Conservation (phyloP, 2,888 invertebrate genomes). For the Sthenelais limicola region DNA sequence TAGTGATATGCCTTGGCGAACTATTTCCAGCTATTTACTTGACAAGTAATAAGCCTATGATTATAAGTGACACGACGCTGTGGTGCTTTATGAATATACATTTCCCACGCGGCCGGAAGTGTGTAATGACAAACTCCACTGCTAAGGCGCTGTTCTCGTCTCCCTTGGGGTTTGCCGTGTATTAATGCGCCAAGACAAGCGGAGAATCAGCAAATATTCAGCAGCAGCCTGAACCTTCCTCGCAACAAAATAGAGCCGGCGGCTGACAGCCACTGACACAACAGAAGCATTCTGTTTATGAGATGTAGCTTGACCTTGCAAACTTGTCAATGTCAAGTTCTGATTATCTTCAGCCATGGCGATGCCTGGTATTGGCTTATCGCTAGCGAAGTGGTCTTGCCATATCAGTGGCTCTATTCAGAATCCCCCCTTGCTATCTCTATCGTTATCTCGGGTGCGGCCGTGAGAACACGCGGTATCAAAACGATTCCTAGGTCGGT, state of each 20-base stretch:
- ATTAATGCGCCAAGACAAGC: conserved; percentile 38
- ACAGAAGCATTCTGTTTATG: conserved; percentile 23
- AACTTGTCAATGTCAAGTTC: conserved; percentile 37
- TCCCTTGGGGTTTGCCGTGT: conserved; percentile 7
- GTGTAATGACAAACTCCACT: not conserved
- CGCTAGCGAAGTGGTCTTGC: not conserved
- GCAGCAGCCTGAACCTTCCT: not conserved
- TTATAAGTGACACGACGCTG: too few relatives aligned
- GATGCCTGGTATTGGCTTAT: conserved; percentile 23
- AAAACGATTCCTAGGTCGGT: too few relatives aligned
- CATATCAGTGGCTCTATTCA: too few relatives aligned
- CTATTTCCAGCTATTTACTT: too few relatives aligned
- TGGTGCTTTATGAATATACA: conserved; percentile 35
- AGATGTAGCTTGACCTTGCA: conserved; percentile 32
- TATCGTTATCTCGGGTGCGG: too few relatives aligned
- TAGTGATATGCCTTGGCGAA: too few relatives aligned
- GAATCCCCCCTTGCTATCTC: too few relatives aligned
- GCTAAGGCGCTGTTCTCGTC: not conserved
- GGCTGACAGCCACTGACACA: conserved; percentile 11
- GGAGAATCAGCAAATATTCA: conserved; percentile 26
- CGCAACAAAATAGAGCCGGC: conserved; percentile 26
- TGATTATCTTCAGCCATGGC: conserved; percentile 24
- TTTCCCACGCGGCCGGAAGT: conserved; percentile 27
- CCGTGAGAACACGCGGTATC: too few relatives aligned
- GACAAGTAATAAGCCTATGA: too few relatives aligned